These are phyloP conservation scores for Nipponacmea schrenckii DNA, from an alignment of 2,888 invertebrate genomes.

Conservation along the genomic window DNA sequence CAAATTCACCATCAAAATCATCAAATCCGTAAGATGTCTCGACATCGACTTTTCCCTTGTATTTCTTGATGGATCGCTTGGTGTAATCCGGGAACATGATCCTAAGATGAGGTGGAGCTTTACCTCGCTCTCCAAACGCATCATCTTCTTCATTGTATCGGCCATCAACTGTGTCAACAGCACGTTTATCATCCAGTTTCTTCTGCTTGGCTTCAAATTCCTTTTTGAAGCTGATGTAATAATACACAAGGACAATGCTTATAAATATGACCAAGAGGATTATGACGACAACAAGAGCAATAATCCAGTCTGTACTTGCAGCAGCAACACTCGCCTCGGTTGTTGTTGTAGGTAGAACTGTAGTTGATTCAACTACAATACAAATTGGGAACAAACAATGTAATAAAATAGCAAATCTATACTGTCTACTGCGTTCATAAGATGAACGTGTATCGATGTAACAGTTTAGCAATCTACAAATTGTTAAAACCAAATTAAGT, in stretches of 20 bases:
- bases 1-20: neutral
- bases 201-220: constrained; percentile 28
- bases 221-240: constrained; percentile 36
- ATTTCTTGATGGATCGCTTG: neutral
- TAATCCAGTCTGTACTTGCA: constrained; percentile 24
- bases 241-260: constrained; percentile 21
- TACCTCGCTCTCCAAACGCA: constrained; percentile 11
- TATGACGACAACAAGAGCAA: constrained; percentile 26
- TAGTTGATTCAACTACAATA: neutral
- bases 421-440: no score
- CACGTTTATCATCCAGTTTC: constrained; percentile 18
- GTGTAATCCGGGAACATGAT: constrained; percentile 21
- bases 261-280: constrained; percentile 32
- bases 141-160: constrained; percentile 14
- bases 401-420: no score
- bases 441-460: no score
- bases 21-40: neutral
- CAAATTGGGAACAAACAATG: neutral
- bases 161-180: constrained; percentile 7
- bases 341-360: neutral
- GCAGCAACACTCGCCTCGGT: neutral
- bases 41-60: neutral
- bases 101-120: constrained; percentile 15
- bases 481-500: no score
- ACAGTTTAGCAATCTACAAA: no score